Percentiles rank a stretch among this genome's conserved stretches.
phyloP scores from a whole-genome alignment of 2,888 invertebrate species.

The Aspidiotus rigidus region DNA sequence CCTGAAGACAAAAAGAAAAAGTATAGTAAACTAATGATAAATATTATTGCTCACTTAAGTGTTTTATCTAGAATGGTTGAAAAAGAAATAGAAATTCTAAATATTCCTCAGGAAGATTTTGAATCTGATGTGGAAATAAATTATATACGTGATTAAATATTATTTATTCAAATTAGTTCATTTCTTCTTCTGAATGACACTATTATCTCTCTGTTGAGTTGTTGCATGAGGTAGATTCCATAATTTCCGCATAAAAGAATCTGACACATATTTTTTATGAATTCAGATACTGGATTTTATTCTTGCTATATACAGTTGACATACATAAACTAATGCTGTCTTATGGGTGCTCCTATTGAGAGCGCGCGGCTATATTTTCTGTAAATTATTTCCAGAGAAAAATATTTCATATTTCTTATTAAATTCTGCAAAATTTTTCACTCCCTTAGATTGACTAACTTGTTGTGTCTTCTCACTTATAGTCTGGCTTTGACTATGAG shows the following conservation, averaged over 20 bases:
- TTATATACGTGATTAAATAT: neutral
- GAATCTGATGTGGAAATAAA: conserved; percentile 1
- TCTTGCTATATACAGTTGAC: too few relatives aligned
- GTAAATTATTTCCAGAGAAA: neutral
- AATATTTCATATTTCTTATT: conserved; percentile 5
- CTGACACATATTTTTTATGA: too few relatives aligned
- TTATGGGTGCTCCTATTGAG: too few relatives aligned
- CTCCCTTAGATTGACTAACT: neutral
- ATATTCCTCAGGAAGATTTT: neutral
- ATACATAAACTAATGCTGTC: too few relatives aligned
- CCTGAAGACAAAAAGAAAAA: conserved; percentile 15
- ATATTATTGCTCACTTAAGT: conserved; percentile 16
- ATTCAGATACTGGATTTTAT: too few relatives aligned
- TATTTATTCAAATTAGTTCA: too few relatives aligned
- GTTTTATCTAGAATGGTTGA: conserved; percentile 21
- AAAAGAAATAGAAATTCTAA: conserved; percentile 8
- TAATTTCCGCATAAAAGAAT: too few relatives aligned
- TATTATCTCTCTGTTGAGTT: too few relatives aligned
- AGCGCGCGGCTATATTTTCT: too few relatives aligned
- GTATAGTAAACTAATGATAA: conserved; percentile 24
- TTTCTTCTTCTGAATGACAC: too few relatives aligned
- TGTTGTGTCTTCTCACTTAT: neutral
- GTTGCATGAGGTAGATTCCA: too few relatives aligned
- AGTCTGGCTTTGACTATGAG: neutral
- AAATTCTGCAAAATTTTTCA: conserved; percentile 14